Conservation (phyloP, 2,888 invertebrate genomes). For the Teleogryllus oceanicus region DNA sequence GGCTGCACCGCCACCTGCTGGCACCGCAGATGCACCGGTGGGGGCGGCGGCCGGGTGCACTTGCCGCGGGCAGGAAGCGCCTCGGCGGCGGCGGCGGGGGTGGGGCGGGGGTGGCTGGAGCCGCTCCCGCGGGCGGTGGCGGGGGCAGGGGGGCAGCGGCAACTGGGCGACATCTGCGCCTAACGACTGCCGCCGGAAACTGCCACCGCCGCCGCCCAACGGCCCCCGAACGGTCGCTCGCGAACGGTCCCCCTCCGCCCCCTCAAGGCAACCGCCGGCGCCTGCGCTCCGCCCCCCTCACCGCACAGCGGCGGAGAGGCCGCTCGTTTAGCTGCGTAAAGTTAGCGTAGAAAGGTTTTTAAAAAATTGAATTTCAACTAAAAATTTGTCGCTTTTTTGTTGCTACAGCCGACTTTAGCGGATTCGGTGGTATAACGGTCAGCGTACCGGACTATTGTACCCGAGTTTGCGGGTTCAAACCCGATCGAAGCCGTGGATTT, state of each 20-base stretch:
- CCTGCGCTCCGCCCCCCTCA: too few species aligned
- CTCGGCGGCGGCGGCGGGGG: neutral
- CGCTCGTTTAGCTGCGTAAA: too few species aligned
- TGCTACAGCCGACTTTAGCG: too few species aligned
- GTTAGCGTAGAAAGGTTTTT: too few species aligned
- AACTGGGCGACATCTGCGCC: neutral
- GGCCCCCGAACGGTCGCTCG: neutral
- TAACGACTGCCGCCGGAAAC: neutral
- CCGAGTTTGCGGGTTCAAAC: too few species aligned
- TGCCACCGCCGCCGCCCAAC: neutral
- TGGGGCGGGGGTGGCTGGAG: neutral
- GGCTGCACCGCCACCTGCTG: too few species aligned
- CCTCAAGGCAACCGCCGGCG: neutral
- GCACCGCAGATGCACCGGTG: neutral
- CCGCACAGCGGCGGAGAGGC: too few species aligned
- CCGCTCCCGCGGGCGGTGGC: neutral
- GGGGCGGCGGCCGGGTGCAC: neutral
- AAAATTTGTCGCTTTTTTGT: too few species aligned
- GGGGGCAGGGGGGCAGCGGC: neutral
- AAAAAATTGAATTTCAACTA: too few species aligned
- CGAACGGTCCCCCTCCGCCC: neutral
- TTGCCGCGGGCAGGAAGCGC: neutral
- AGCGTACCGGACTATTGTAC: too few species aligned
- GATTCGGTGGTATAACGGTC: too few species aligned
- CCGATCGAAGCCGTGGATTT: too few species aligned